These are phyloP conservation scores for Sorex maritimensis DNA, from an alignment of 2,797 vertebrate genomes.

Conservation along the genomic window DNA sequence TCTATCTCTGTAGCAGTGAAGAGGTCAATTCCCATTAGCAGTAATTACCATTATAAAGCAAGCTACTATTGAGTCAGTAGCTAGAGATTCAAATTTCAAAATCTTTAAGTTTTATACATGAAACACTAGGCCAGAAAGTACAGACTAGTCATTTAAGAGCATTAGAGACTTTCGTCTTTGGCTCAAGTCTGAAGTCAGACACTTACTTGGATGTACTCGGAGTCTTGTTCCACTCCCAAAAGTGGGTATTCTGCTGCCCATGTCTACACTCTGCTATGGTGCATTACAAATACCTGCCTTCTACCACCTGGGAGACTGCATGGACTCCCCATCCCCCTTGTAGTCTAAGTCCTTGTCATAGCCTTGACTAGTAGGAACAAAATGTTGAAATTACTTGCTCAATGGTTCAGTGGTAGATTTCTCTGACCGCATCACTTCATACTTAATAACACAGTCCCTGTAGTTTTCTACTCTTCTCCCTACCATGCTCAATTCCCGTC, in stretches of 20 bases:
- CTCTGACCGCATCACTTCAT: not conserved
- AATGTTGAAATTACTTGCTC: slow-evolving; percentile 15
- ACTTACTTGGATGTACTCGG: slow-evolving; percentile 81
- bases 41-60: slow-evolving; percentile 60
- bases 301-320: not conserved
- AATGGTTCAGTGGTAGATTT: slow-evolving; percentile 17
- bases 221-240: slow-evolving; percentile 81
- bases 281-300: slow-evolving; percentile 70
- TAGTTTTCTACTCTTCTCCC: not conserved
- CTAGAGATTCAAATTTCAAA: slow-evolving; percentile 71
- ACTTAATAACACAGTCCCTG: not conserved
- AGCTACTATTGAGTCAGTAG: slow-evolving; percentile 12
- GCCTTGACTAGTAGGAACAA: slow-evolving; percentile 9
- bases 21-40: slow-evolving; percentile 43
- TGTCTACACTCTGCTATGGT: not conserved
- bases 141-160: slow-evolving; percentile 47
- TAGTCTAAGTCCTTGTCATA: no score
- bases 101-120: slow-evolving; percentile 17
- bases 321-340: not conserved
- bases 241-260: accelerated
- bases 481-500: not conserved
- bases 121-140: slow-evolving; percentile 9
- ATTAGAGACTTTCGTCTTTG: slow-evolving; percentile 29
- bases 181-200: not conserved
- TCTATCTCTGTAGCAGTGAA: slow-evolving; percentile 49